Evolutionary conservation across 2,888 invertebrate species (phyloP), one percentile per base, ranked within the genome.

Genomic region (Augochlorella aurata): DNA sequence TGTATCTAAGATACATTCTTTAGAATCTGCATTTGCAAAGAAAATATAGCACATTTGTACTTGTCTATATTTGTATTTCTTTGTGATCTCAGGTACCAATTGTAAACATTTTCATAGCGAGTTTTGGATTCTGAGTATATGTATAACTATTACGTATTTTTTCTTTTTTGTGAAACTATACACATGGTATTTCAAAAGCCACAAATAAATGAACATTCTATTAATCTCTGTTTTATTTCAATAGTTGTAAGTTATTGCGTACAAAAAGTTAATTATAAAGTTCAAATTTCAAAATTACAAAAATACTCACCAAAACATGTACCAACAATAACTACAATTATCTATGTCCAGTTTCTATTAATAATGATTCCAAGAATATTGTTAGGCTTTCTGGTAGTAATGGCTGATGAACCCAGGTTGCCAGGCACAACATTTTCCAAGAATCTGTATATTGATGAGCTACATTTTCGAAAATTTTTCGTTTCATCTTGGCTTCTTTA

Each of bases 341-440:
- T 85, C 91, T 92, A 77, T 91, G 90, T 12, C 91, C 92, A 75
- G 91, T 92, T 88, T 93, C 93, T 69, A 88, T 69, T 10, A 93
- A 87, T 85, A 93, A 88, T 21, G 91, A 89, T 82, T 93, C 93
- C 47, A 92, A 74, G 67, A 77, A 78, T 47, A 82, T 84, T 16
- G 80, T 85, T 21, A 91, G 47, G 79, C 85, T 83, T 44, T 90
- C 86, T 44, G 90, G 78, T 71, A 94, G 89, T 76, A 93, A 92
- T 8, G 94, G 93, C 86, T 94, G 93, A 85, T 94, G 93, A 14
- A 93, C 88, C 94, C 94, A 94, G 7, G 92, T 88, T 10, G 94
- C 92, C 7, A 93, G 88, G 83, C 93, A 93, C 76, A 94, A 91
- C 93, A 94, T 94, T 84, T 94, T 90, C 76, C 84, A 88, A 66